Base-by-base conservation (phyloP, 2,888 invertebrate species). In the Sialis lutaria region DNA sequence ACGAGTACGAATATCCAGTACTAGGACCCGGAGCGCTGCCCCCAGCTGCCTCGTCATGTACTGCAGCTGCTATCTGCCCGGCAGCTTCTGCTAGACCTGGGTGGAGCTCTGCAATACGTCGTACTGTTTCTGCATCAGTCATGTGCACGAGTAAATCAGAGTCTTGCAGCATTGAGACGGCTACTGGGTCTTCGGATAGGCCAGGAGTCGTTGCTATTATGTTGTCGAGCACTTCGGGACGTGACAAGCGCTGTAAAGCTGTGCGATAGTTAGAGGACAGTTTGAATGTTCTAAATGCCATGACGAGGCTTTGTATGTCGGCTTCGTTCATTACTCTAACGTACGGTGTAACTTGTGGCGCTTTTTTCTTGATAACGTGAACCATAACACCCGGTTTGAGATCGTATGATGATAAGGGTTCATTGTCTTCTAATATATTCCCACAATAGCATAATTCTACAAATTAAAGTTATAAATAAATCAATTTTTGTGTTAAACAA, bases 161-260 rank as follows among this genome's bases (percentile, higher is more conserved):
- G 60, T 86, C 84, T 58, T 82, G 81, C 9, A 87, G 68, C 53
- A 86, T 77, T 1, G 84, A 82, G 33, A 85, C 64, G 1, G 83
- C 79, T 9, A 79, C 75, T 37, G 82, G 79, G 60, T 86, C 84
- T 34, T 79, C 73, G 1, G 69, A 70, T 8, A 87, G 64, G 0
- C 77, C 78, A 6, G 85, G 85, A 0, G 78, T 77, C 31, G 77
- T 74, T 40, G 77, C 75, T 44, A 82, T 72, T 9, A 87, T 76
- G 60, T 81, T 82, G 49, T 79, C 74, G 57, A 85, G 58, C 2
- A 71, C 63, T 5, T 69, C 69, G 22, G 65, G 64, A 5, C 68
- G 64, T 48, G 68, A 65, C 57, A 60, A 59, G 56, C 57, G 63
- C 67, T 54, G 77, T 62, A 82, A 70, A 48, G 79, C 79, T 55